Evolutionary conservation across 1,140 invertebrate genomes (phyloP).

Genomic region (Drosophila malerkotliana): DNA sequence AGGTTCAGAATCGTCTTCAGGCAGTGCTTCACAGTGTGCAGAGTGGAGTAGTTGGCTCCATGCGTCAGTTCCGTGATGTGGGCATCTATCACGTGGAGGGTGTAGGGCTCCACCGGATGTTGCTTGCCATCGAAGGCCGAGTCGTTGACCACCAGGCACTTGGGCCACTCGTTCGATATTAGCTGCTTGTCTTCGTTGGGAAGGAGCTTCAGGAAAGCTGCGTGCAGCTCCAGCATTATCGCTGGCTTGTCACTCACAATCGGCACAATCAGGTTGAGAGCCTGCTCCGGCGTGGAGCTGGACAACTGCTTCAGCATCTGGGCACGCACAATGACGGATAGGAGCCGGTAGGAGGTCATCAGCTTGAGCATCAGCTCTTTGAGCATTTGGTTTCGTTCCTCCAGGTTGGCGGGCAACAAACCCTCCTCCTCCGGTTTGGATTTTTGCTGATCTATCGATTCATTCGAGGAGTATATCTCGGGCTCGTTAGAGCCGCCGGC

Average conservation of each 20-base stretch:
- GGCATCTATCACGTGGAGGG: conserved; percentile 75
- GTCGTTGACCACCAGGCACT: conserved; percentile 70
- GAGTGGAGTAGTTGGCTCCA: conserved; percentile 59
- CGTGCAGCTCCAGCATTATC: conserved; percentile 73
- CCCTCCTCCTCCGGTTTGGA: conserved; percentile 45
- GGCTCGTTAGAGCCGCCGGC: conserved; percentile 26
- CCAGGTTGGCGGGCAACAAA: conserved; percentile 25
- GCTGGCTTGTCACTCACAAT: conserved; percentile 78
- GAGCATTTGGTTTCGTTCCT: conserved; percentile 59
- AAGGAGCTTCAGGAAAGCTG: conserved; percentile 71
- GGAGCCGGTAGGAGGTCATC: conserved; percentile 62
- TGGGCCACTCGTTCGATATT: conserved; percentile 78
- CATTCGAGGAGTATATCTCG: conserved; percentile 71
- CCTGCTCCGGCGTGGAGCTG: conserved; percentile 61
- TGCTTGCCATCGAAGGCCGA: conserved; percentile 65
- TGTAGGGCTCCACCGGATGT: conserved; percentile 78
- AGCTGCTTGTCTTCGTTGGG: conserved; percentile 80
- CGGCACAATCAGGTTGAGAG: conserved; percentile 72
- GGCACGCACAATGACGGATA: conserved; percentile 60
- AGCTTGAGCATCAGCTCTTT: conserved; percentile 70
- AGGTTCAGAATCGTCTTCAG: conserved; percentile 73
- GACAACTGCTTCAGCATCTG: conserved; percentile 74
- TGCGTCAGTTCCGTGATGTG: conserved; percentile 74
- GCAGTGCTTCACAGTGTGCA: conserved; percentile 80
- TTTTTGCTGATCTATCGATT: conserved; percentile 64